Evolutionary conservation across 2,797 vertebrate genomes (phyloP), one percentile per base, ranked within the genome.

Genomic region (Aulostomus chinensis): DNA sequence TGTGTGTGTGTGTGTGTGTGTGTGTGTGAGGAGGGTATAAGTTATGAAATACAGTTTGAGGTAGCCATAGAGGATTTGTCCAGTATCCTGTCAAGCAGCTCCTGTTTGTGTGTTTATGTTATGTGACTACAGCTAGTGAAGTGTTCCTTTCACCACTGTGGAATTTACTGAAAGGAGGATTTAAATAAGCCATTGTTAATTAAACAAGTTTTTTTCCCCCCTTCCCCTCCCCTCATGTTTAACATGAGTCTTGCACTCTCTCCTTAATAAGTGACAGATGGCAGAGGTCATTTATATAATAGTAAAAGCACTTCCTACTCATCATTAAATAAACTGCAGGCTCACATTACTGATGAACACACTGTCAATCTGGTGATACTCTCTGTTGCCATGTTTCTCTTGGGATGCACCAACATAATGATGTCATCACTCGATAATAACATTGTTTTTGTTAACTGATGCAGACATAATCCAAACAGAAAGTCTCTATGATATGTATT

Each of bases 161-260:
- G 58, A 78, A 80, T 83, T 63, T 54, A 62, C 33, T 69, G 51
- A 73, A 71, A 34, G 48, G 2, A 48, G 80, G 79, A 71, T 85
- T 88, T 73, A 58, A 56, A 58, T 81, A 80, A 88, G 78, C 84
- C 63, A 1, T 2, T 42, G 48, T 73, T 87, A 80, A 86, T 85
- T 64, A 80, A 84, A 69, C 56, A 56, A 60, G 36, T 45, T 47
- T 47, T 55, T 35, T 47, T 41, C 11, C 38, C 2, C 4, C 24
- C 21, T 26, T 41, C 3, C 4, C 16, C n/a, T 10, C 41, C 45
- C 42, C 39, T 7, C 10, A 28, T 8, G n/a, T 46, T 25, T 31
- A 36, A 20, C 12, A n/a, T n/a, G n/a, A n/a, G n/a, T n/a, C n/a
- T n/a, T n/a, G n/a, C n/a, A n/a, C n/a, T 62, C 53, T 54, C 45